Base-by-base conservation (phyloP, 2,113 vertebrate genomes). In the Microcebus murinus region DNA sequence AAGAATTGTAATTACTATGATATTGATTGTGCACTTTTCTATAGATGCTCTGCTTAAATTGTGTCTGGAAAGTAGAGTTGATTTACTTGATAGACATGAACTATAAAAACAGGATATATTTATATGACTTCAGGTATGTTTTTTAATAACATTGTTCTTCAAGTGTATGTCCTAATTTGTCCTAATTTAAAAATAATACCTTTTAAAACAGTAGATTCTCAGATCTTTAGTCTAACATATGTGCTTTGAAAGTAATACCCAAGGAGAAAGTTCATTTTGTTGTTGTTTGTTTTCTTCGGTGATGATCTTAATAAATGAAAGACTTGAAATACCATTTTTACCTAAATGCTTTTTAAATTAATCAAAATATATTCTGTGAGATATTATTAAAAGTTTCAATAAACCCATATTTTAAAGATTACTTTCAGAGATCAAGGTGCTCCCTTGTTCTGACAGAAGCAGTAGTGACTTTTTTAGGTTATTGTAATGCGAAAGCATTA, bases 191-290 rank as follows among this genome's bases (percentile, higher is more conserved):
- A 45, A 96, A 74, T 92, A 95, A 96, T 48, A 23, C 76, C 68
- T 90, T 98, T 67, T 91, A 74, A 67, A 83, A 95, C 85, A 92
- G 10, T 25, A 88, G 21, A 90, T 87, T 96, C 7, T 97, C 65
- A 93, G 77, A 97, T 94, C n/a, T 91, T 34, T 81, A 85, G 98
- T 98, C 84, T 98, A 93, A 36, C 82, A 97, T 96, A 77, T 93
- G 23, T 31, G 91, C 18, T 79, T 95, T 96, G 88, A 94, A 92
- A 97, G 13, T 67, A 83, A 71, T 96, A 39, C 81, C 67, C 95
- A 87, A 77, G 87, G 48, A 87, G 57, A 98, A 93, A 12, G 20
- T 95, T 98, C 17, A 39, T 27, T 63, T 93, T 77, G 90, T 87
- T 93, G 1, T 59, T 93, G 1, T 91, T 11, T 94, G 1, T 91